Conservation (phyloP, 30 jellyfish, hydroid and myxozoan species). For the Chironex yamaguchii region DNA sequence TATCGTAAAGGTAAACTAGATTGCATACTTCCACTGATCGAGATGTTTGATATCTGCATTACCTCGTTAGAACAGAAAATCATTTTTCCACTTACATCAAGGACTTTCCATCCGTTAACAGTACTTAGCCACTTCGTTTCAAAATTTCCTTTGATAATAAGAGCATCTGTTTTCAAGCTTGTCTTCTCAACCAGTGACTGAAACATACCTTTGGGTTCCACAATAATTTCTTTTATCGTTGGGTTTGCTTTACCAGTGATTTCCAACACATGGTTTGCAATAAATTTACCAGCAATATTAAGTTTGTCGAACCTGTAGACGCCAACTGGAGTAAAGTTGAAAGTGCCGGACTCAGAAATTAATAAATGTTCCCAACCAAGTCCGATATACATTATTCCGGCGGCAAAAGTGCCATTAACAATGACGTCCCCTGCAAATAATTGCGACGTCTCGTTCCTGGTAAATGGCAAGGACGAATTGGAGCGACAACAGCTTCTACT, state of each 20-base stretch:
- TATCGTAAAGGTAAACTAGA: conserved; percentile 62
- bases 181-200: conserved; percentile 13
- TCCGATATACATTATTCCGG: conserved; percentile 55
- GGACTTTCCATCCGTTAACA: conserved; percentile 20
- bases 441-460: too few relatives aligned
- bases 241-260: conserved; percentile 37
- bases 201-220: conserved; percentile 32
- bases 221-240: conserved; percentile 6
- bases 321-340: conserved; percentile 52
- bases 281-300: conserved; percentile 6
- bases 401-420: conserved; percentile 24
- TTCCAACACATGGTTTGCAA: conserved; percentile 35
- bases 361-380: conserved; percentile 35
- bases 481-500: too few relatives aligned
- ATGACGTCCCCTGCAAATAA: conserved; percentile 37
- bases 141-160: conserved; percentile 50
- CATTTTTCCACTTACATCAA: conserved; percentile 48
- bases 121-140: conserved; percentile 31
- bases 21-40: conserved; percentile 32
- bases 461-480: too few relatives aligned
- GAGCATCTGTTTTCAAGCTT: conserved; percentile 29
- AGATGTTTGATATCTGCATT: conserved; percentile 8
- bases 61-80: conserved; percentile 31
- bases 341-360: conserved; percentile 16
- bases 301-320: conserved; percentile 51